Evolutionary conservation across 2,888 invertebrate species (phyloP).

Genomic region (Galerucella nymphaeae): DNA sequence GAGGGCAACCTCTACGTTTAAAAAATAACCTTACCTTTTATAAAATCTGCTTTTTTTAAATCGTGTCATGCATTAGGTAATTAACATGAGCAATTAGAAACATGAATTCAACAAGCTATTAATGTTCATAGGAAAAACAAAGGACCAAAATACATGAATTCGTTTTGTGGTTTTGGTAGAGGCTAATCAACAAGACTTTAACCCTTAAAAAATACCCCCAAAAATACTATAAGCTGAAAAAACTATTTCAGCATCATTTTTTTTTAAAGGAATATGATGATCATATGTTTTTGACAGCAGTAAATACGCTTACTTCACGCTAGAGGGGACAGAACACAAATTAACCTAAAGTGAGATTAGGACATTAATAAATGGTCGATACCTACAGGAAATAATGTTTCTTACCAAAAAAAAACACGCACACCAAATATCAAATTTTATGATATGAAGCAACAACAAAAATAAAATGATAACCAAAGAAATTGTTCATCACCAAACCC

Average conservation of each 20-base stretch:
- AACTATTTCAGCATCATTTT: too few relatives aligned
- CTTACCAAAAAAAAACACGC: background rate
- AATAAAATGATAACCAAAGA: conserved; percentile 12
- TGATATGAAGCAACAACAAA: conserved; percentile 11
- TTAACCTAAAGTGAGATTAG: background rate
- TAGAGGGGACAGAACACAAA: too few relatives aligned
- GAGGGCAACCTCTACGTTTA: too few relatives aligned
- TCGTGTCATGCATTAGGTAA: conserved; percentile 41
- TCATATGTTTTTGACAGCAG: too few relatives aligned
- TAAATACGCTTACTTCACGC: too few relatives aligned
- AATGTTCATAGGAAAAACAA: background rate
- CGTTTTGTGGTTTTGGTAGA: background rate
- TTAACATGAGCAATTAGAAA: conserved; percentile 22
- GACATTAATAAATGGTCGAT: background rate
- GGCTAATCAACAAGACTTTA: too few relatives aligned
- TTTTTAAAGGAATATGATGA: too few relatives aligned
- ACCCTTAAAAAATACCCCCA: too few relatives aligned
- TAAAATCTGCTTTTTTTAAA: conserved; percentile 34
- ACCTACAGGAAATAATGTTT: background rate
- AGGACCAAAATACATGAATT: background rate
- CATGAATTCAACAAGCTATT: background rate
- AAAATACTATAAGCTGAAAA: too few relatives aligned
- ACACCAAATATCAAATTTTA: conserved; percentile 14
- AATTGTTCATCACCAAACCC: background rate
- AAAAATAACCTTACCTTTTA: conserved; percentile 39